Percentiles rank a stretch among this genome's conserved stretches.
Evolutionary conservation across 53 echinoderm and acorn worm genomes (phyloP).

Genomic region (Holothuria scabra): DNA sequence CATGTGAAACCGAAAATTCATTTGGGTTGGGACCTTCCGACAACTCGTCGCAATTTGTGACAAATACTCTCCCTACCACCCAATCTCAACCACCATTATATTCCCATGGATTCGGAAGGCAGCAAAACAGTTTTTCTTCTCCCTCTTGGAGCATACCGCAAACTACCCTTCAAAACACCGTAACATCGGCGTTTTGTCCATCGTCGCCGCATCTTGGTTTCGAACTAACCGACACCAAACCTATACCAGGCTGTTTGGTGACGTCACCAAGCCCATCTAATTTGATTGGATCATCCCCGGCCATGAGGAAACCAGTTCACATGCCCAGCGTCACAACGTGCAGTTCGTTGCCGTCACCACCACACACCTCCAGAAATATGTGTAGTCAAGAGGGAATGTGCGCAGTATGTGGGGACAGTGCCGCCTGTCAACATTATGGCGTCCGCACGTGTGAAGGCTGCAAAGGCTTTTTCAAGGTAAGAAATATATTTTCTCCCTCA

Average conservation of each 20-base stretch:
- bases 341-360: slow-evolving; percentile 56
- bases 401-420: slow-evolving; percentile 99
- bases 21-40: slow-evolving; percentile 43
- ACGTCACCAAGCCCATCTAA: slow-evolving; percentile 32
- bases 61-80: slow-evolving; percentile 39
- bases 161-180: slow-evolving; percentile 60
- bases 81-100: slow-evolving; percentile 42
- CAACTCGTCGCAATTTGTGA: slow-evolving; percentile 52
- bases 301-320: slow-evolving; percentile 56
- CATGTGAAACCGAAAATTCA: slow-evolving; percentile 53
- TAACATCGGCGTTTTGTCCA: slow-evolving; percentile 52
- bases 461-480: slow-evolving; percentile 99
- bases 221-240: slow-evolving; percentile 49
- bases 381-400: slow-evolving; percentile 88
- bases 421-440: slow-evolving; percentile 99
- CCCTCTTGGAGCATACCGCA: slow-evolving; percentile 56
- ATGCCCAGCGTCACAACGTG: slow-evolving; percentile 21
- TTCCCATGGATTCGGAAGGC: slow-evolving; percentile 33
- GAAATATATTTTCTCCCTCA: background rate
- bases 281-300: slow-evolving; percentile 48
- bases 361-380: slow-evolving; percentile 30
- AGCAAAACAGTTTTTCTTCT: slow-evolving; percentile 37
- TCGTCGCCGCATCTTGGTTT: slow-evolving; percentile 42
- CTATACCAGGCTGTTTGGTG: slow-evolving; percentile 54
- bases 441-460: slow-evolving; percentile 99